Evolutionary conservation across 2,888 invertebrate species (phyloP), one percentile per base, ranked within the genome.

Genomic region (Deroplatys truncata): DNA sequence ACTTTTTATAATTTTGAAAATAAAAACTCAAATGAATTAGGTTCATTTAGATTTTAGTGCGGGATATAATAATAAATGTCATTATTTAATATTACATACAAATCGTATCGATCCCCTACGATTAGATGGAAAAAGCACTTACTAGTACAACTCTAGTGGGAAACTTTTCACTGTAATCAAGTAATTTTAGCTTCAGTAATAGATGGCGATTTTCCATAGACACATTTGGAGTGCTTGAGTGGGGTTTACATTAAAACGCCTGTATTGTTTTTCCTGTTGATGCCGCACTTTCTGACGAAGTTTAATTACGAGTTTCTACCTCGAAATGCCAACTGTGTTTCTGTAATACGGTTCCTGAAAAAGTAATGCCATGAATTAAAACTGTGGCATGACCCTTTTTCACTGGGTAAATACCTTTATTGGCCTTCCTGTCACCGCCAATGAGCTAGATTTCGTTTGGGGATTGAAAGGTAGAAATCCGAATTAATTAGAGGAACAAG

Each of bases 401-500:
- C 56, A 25, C 56, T 25, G 56, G 56, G 56, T 20, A 72, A 72
- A 72, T 72, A 72, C 56, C 56, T 20, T 72, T 72, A 72, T 72
- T 72, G 56, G 56, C 56, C 56, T 20, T 72, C 56, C 56, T 72
- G 56, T 72, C 25, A 72, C 56, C 9, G 56, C 16, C 56, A 72
- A 72, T 72, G 56, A 72, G 56, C 20, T 72, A 72, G 56, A 20
- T 72, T 72, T 72, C 56, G 56, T 72, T 43, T 72, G 56, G 56
- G 56, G 56, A 72, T 72, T 72, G 56, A 72, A 72, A 72, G 56
- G 56, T 72, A 86, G 72, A 86, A 86, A 86, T 86, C 86, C 86
- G 28, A 86, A 86, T 86, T 86, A 86, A 86, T 86, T 86, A 86
- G 72, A 43, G 86, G 56, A 72, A 86, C 86, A 72, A n/a, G 29